Evolutionary conservation across 1,140 invertebrate genomes (phyloP).

Genomic region (Magallana angulata): DNA sequence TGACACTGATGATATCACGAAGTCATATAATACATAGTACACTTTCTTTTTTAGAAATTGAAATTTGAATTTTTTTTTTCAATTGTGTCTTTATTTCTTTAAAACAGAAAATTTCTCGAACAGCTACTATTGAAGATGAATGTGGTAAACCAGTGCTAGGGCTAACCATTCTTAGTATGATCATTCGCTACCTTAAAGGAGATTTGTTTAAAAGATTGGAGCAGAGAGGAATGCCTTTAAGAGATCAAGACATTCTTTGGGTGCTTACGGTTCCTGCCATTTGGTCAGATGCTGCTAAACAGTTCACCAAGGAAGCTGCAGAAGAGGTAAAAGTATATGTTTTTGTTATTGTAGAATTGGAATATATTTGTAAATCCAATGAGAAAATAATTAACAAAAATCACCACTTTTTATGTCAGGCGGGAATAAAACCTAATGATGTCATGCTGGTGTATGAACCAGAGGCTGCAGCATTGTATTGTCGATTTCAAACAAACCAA

Average conservation of each 20-base stretch:
- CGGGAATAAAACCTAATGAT: not conserved
- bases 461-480: slow-evolving; percentile 50
- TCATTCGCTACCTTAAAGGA: slow-evolving; percentile 16
- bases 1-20: no score
- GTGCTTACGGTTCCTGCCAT: slow-evolving; percentile 47
- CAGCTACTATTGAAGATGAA: slow-evolving; percentile 1
- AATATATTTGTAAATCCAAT: no score
- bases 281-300: slow-evolving; percentile 42
- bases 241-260: slow-evolving; percentile 30
- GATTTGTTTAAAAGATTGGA: not conserved
- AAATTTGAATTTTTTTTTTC: no score
- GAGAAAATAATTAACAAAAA: no score
- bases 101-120: slow-evolving; percentile 3
- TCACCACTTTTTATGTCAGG: not conserved
- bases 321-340: not conserved
- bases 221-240: not conserved
- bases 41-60: no score
- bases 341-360: no score
- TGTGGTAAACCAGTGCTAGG: not conserved
- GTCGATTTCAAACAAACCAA: not conserved
- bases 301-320: slow-evolving; percentile 43
- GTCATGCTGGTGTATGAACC: slow-evolving; percentile 50
- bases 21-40: no score
- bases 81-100: not conserved
- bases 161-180: not conserved